Conservation (phyloP, 2,888 invertebrate genomes). For the Holacanthella duospinosa region DNA sequence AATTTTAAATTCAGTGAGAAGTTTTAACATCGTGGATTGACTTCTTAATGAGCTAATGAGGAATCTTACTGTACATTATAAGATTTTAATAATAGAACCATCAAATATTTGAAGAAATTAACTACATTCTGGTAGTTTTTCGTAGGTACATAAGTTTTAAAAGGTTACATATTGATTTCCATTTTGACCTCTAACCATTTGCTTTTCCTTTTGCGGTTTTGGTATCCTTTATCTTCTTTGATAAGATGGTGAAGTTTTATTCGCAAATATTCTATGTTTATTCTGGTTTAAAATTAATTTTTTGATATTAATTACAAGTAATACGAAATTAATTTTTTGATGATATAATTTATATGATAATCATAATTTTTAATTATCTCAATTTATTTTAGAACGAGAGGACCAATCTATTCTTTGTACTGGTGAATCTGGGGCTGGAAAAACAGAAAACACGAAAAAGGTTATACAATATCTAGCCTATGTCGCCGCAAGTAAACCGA, state of each 20-base stretch:
- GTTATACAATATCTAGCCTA: constrained; percentile 99
- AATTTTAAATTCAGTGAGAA: too few species aligned
- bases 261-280: too few species aligned
- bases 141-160: too few species aligned
- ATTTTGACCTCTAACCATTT: not conserved
- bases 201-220: not conserved
- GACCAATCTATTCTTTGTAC: constrained; percentile 99
- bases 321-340: not conserved
- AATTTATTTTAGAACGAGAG: constrained; percentile 71
- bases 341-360: not conserved
- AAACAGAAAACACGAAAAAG: constrained; percentile 99
- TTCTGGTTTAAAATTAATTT: too few species aligned
- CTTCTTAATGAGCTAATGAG: too few species aligned
- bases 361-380: not conserved
- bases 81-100: too few species aligned
- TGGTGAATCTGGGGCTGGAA: constrained; percentile 99
- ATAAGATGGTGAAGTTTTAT: not conserved
- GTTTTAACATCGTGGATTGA: too few species aligned
- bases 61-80: too few species aligned
- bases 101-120: too few species aligned
- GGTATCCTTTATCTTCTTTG: not conserved
- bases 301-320: not conserved
- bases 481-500: constrained; percentile 95
- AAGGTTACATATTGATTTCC: too few species aligned
- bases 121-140: too few species aligned